phyloP scores from a whole-genome alignment of 2,113 vertebrate species.

The Fregetta grallaria region DNA sequence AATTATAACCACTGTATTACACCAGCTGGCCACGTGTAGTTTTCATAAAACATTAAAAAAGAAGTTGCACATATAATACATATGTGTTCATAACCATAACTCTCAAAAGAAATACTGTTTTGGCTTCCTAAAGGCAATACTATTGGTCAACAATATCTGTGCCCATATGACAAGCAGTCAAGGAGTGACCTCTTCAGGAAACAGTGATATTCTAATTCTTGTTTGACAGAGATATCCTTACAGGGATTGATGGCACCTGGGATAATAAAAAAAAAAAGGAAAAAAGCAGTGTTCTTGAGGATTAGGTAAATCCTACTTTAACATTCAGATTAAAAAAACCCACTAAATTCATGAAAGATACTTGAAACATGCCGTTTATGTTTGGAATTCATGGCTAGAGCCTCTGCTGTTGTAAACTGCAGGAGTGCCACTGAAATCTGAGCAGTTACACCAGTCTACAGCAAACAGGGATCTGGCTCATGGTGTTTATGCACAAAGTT shows the following conservation, averaged over 20 bases:
- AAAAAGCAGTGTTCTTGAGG: background rate
- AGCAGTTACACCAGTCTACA: background rate
- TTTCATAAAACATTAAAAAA: background rate
- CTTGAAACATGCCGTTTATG: background rate
- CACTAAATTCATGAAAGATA: background rate
- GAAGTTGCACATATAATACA: background rate
- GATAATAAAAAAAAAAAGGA: background rate
- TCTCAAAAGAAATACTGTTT: background rate
- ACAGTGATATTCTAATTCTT: background rate
- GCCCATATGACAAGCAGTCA: background rate
- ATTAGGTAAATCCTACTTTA: background rate
- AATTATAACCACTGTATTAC: background rate
- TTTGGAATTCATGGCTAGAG: background rate
- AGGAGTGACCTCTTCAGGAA: slow-evolving; percentile 49
- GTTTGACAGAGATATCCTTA: background rate
- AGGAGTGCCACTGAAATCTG: background rate
- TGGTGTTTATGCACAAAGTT: background rate
- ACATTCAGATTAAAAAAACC: background rate
- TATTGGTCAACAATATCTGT: background rate
- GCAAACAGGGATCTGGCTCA: background rate
- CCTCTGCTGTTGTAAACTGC: background rate
- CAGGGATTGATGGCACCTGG: background rate
- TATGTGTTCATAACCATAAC: background rate
- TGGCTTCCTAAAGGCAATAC: background rate
- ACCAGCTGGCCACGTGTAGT: background rate